Conservation (phyloP, 2,797 vertebrate species). For the Sebastiscus albofasciatus region DNA sequence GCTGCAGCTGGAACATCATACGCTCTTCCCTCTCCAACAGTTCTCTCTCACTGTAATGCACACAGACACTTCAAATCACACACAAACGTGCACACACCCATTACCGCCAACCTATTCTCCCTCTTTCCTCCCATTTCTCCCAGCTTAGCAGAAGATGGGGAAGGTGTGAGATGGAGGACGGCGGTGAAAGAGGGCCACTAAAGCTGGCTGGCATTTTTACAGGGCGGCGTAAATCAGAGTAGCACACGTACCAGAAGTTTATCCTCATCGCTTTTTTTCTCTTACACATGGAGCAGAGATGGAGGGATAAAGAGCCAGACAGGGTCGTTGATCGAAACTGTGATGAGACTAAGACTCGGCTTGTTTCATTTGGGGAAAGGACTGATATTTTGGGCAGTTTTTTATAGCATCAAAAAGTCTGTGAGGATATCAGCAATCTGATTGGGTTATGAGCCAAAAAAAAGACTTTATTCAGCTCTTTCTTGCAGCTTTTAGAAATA, state of each 20-base stretch:
- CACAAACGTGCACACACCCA: not conserved
- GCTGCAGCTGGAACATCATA: slow-evolving; percentile 65
- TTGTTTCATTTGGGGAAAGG: not conserved
- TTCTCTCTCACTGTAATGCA: slow-evolving; percentile 4
- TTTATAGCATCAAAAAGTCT: not conserved
- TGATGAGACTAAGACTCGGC: not conserved
- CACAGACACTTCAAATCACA: not conserved
- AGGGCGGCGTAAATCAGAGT: slow-evolving; percentile 46
- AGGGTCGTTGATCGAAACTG: not conserved
- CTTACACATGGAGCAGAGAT: not conserved
- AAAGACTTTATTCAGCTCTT: not conserved
- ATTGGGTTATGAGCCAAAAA: not conserved
- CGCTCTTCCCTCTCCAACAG: slow-evolving; percentile 28
- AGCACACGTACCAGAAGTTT: slow-evolving; percentile 30
- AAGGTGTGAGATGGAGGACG: slow-evolving; percentile 5
- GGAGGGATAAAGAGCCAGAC: slow-evolving; percentile 11
- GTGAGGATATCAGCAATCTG: not conserved
- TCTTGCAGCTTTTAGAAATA: not conserved
- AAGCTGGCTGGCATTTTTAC: slow-evolving; percentile 59
- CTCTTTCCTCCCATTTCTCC: slow-evolving; percentile 13
- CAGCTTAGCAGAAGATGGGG: slow-evolving; percentile 31
- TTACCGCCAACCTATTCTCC: slow-evolving; percentile 4
- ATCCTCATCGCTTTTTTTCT: not conserved
- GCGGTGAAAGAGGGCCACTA: slow-evolving; percentile 45
- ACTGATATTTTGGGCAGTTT: not conserved